Base-by-base conservation (phyloP, 2,797 vertebrate species). In the Thunnus albacares region DNA sequence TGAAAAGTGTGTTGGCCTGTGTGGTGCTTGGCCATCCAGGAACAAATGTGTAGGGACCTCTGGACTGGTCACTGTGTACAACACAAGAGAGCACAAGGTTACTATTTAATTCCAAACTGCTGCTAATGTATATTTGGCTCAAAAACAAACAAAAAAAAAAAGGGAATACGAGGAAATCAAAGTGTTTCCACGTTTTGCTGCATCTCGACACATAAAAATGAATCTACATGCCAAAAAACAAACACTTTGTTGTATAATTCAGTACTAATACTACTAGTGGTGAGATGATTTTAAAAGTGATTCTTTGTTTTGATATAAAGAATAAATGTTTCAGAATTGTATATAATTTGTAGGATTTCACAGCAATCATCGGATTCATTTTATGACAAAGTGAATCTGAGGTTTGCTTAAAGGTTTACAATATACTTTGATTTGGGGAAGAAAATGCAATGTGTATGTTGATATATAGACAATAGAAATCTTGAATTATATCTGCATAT, bases 141-240 rank as follows among this genome's bases (percentile, higher is more conserved):
- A 70, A 82, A 87, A 88, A 79, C 75, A 68, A 24, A 24, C 2
- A 24, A 24, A 24, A 24, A 24, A 30, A 91, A 91, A 94, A 95
- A 94, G 93, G 95, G 94, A 94, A 94, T 94, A 87, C 74, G 61
- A 74, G 77, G 86, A 90, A 89, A 87, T 76, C 75, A 30, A 72
- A 80, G 72, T 83, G 85, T 94, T 94, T 91, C 79, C 33, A 59
- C 76, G 88, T 90, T 91, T 90, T 89, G 70, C 87, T 92, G 90
- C 89, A 91, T 94, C 80, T 87, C 82, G 63, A 77, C 86, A 75
- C 70, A 75, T 71, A 57, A 86, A 87, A 88, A 87, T 89, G 70
- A 85, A 87, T 87, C 81, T 90, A 90, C 94, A 95, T 94, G 94
- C 92, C 94, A 96, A 95, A 95, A 90, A 91, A 86, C 71, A 90